Evolutionary conservation across 2,113 vertebrate genomes (phyloP).

Genomic region (Oncorhynchus keta): DNA sequence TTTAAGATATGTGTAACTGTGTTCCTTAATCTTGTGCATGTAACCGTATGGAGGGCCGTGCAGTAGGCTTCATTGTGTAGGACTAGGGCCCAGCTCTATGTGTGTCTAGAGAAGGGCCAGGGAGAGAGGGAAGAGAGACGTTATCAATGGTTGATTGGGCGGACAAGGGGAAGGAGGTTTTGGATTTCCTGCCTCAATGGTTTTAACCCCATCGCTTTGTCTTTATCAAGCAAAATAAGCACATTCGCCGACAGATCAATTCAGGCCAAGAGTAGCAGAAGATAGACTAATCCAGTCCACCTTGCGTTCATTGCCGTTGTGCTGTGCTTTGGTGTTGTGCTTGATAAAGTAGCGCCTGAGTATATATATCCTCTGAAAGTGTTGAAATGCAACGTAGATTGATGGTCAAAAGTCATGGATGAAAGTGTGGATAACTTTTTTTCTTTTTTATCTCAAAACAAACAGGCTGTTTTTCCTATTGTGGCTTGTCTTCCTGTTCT

Average conservation of each 20-base stretch:
- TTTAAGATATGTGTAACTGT: slow-evolving; percentile 8
- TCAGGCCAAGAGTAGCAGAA: slow-evolving; percentile 6
- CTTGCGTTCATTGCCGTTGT: neutral
- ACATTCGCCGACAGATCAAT: slow-evolving; percentile 32
- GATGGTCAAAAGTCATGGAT: neutral
- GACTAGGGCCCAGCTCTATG: slow-evolving; percentile 3
- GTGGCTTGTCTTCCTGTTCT: slow-evolving; percentile 3
- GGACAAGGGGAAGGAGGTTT: slow-evolving; percentile 21
- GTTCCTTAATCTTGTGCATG: neutral
- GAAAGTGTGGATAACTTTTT: neutral
- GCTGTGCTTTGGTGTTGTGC: neutral
- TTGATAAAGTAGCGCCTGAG: neutral
- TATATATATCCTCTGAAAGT: neutral
- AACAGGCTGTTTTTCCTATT: slow-evolving; percentile 8
- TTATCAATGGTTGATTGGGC: slow-evolving; percentile 43
- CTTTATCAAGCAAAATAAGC: slow-evolving; percentile 26
- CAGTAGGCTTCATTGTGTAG: neutral
- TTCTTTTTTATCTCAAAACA: neutral
- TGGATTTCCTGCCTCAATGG: slow-evolving; percentile 37
- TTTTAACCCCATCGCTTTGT: slow-evolving; percentile 39
- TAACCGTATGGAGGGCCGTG: neutral
- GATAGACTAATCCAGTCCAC: neutral
- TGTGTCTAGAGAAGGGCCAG: neutral
- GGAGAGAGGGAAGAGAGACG: slow-evolving; percentile 25
- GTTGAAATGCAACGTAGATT: neutral